Conservation (phyloP, 2,888 invertebrate species). For the Zele albiditarsus region DNA sequence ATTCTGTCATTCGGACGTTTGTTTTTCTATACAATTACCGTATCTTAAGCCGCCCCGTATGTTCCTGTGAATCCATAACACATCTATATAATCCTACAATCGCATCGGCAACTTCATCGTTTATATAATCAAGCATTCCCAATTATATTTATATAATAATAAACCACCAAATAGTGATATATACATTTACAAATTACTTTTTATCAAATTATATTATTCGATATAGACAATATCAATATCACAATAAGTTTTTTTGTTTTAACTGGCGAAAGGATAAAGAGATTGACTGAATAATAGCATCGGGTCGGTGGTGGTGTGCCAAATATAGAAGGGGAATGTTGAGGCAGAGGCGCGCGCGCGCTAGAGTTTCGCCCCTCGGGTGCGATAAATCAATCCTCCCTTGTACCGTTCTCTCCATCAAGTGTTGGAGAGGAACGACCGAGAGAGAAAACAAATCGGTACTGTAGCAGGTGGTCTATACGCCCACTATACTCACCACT, state of each 20-base stretch:
- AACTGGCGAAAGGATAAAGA: conserved; percentile 1
- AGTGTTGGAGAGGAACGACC: background rate
- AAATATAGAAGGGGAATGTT: conserved; percentile 21
- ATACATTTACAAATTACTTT: background rate
- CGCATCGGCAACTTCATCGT: background rate
- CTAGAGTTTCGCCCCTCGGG: conserved; percentile 60
- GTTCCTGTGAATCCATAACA: conserved; percentile 33
- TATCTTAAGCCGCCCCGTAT: conserved; percentile 53
- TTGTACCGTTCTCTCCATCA: conserved; percentile 45
- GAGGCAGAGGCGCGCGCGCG: conserved; percentile 35
- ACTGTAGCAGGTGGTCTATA: conserved; percentile 70
- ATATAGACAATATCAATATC: background rate
- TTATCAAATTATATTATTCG: background rate
- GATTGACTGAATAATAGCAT: conserved; percentile 15
- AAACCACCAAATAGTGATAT: background rate
- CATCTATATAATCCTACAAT: background rate
- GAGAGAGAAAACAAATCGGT: conserved; percentile 37
- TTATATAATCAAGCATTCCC: background rate
- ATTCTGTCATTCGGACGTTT: conserved; percentile 48
- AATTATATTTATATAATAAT: too few species aligned
- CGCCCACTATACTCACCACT: conserved; percentile 62
- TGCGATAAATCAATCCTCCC: conserved; percentile 71
- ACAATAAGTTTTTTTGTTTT: background rate
- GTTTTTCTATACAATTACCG: conserved; percentile 61
- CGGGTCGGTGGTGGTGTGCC: background rate